phyloP scores from a whole-genome alignment of 2,888 invertebrate species.

The Augiades crinisus region DNA sequence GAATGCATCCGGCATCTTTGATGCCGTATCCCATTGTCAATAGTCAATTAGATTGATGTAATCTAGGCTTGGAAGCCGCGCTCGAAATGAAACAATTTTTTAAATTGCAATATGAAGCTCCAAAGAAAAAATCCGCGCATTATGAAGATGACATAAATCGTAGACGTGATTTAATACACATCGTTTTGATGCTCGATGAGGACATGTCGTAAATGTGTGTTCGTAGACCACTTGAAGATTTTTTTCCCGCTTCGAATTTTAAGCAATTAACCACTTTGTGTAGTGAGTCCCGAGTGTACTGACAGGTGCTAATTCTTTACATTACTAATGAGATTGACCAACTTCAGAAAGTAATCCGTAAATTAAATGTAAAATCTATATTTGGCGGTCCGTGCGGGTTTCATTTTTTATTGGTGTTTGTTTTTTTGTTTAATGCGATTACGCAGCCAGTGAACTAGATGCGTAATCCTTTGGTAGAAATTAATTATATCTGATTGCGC shows the following conservation, averaged over 20 bases:
- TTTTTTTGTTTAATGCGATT: conserved; percentile 3
- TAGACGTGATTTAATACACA: not conserved
- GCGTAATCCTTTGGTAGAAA: conserved; percentile 17
- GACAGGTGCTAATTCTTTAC: conserved; percentile 8
- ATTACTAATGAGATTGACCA: not conserved
- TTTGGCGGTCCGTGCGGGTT: not conserved
- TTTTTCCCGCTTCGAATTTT: not conserved
- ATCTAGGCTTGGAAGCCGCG: not conserved
- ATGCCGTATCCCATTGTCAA: conserved; percentile 17
- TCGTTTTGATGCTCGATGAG: not conserved
- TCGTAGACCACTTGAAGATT: not conserved
- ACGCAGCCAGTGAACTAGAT: not conserved
- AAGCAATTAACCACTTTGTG: not conserved
- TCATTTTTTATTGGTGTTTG: not conserved
- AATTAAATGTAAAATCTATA: not conserved
- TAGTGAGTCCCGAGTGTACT: not conserved
- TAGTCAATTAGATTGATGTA: conserved; percentile 17
- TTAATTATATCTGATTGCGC: conserved; percentile 38
- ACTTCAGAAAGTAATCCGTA: not conserved
- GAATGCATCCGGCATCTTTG: conserved; percentile 17
- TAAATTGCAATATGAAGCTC: not conserved
- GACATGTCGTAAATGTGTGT: not conserved
- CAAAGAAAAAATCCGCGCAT: not conserved
- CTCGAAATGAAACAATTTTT: not conserved
- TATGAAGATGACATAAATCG: not conserved